Evolutionary conservation across 2,113 vertebrate species (phyloP), one percentile per base, ranked within the genome.

Genomic region (Aplodontia rufa): DNA sequence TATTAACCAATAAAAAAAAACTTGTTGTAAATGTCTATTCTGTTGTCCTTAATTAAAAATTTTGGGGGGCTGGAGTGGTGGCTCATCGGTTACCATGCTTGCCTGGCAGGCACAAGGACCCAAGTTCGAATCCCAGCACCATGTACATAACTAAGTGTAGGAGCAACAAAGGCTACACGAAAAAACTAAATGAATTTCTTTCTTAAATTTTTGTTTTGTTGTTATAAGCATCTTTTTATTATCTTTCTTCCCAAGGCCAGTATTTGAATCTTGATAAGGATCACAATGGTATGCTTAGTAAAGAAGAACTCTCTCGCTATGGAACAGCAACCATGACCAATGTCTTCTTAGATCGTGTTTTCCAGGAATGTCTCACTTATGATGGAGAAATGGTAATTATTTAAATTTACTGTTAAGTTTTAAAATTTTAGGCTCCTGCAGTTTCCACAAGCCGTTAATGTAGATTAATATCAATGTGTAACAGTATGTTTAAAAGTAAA

Each of bases 241-340:
- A 11, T 90, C 1, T 96, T 93, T 85, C 81, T 71, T 93, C 45
- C 51, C 37, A 97, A 99, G 99, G 99, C 87, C 99, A 99, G 96
- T 99, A 99, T 95, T 98, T 99, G 93, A 99, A 99, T 98, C 99
- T 99, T 60, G 99, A 99, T 96, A 99, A 99, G 87, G 99, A 99
- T 97, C 99, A 99, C 97, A 99, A 99, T 49, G 99, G 99, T 80
- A 99, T 99, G 99, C 98, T 99, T 96, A 99, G 99, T 98, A 99
- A 99, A 97, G 99, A 99, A 97, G 99, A 99, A 68, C 99, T 99
- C 45, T 99, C 99, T 35, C 99, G 99, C 0, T 99, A 99, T 8
- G 99, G 99, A 97, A 99, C 99, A 55, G 99, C 99, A 17, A 99
- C 99, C 5, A 98, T 99, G 91, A 99, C 99, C 89, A 99, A 98